These are phyloP conservation scores for Gracilinanus agilis DNA, from an alignment of 2,113 vertebrate genomes.

Conservation along the genomic window DNA sequence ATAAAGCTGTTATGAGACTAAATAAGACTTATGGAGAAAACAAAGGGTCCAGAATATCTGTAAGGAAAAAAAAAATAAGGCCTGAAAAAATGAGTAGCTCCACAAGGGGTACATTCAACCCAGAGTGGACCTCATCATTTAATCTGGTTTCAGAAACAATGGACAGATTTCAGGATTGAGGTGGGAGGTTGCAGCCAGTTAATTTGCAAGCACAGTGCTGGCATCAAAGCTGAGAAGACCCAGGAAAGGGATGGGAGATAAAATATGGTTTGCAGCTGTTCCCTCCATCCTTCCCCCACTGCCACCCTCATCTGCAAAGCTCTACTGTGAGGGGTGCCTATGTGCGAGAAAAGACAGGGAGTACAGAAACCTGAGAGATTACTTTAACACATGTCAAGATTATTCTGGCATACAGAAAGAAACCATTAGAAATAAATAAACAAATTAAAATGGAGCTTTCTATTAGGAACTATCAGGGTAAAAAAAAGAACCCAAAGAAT, in stretches of 20 bases:
- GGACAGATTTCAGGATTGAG: background rate
- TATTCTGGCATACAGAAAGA: background rate
- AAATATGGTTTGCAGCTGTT: conserved; percentile 43
- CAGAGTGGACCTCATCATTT: background rate
- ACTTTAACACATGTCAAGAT: background rate
- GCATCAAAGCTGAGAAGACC: background rate
- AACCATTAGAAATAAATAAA: background rate
- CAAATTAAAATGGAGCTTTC: background rate
- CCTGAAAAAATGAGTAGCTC: background rate
- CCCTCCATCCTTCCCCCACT: background rate
- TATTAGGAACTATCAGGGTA: background rate
- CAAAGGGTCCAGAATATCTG: background rate
- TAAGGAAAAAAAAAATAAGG: background rate
- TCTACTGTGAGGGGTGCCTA: background rate
- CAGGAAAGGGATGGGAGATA: conserved; percentile 10
- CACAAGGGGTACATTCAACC: background rate
- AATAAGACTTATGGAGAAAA: background rate
- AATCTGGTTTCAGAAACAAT: conserved; percentile 1
- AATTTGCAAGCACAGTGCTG: background rate
- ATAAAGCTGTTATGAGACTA: background rate
- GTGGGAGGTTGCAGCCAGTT: background rate
- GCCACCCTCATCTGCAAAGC: background rate
- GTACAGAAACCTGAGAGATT: background rate
- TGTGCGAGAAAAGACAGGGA: background rate
- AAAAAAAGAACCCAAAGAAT: background rate